These are phyloP conservation scores for Porites lutea DNA, from an alignment of 64 coral and sea anemone species.

Conservation along the genomic window DNA sequence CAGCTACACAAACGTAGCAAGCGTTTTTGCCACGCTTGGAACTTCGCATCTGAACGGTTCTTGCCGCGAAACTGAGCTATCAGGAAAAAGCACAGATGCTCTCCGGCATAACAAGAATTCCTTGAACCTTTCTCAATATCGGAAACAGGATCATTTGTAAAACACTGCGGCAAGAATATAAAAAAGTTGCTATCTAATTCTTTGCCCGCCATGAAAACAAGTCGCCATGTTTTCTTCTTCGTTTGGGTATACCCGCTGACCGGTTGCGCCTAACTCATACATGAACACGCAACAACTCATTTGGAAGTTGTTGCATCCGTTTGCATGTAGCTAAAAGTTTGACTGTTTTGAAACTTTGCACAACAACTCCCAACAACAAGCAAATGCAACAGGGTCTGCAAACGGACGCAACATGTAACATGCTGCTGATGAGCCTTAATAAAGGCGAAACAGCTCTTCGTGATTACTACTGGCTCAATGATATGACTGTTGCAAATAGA, in stretches of 20 bases:
- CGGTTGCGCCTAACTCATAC: background rate
- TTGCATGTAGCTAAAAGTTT: too few relatives aligned
- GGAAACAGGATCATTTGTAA: conserved; percentile 76
- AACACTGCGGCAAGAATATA: conserved; percentile 83
- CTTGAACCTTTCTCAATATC: conserved; percentile 88
- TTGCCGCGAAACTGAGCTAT: conserved; percentile 94
- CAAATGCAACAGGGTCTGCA: too few relatives aligned
- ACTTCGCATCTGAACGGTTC: conserved; percentile 32
- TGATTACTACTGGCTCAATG: too few relatives aligned
- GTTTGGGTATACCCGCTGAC: conserved; percentile 39
- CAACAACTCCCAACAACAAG: too few relatives aligned
- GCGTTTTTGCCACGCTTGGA: conserved; percentile 79
- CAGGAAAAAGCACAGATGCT: conserved; percentile 82
- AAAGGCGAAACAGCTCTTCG: too few relatives aligned
- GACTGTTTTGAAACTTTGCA: too few relatives aligned
- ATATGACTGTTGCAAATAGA: too few relatives aligned
- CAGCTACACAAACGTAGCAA: conserved; percentile 71
- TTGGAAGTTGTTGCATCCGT: too few relatives aligned
- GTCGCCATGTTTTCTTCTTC: conserved; percentile 52
- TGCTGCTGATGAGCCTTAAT: too few relatives aligned
- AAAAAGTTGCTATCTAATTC: conserved; percentile 93
- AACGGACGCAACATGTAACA: too few relatives aligned
- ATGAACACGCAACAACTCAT: too few relatives aligned
- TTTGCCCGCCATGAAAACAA: conserved; percentile 74
- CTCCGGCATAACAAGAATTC: conserved; percentile 88